Evolutionary conservation across 2,797 vertebrate species (phyloP).

Genomic region (Cynodonichthys magdalenae): DNA sequence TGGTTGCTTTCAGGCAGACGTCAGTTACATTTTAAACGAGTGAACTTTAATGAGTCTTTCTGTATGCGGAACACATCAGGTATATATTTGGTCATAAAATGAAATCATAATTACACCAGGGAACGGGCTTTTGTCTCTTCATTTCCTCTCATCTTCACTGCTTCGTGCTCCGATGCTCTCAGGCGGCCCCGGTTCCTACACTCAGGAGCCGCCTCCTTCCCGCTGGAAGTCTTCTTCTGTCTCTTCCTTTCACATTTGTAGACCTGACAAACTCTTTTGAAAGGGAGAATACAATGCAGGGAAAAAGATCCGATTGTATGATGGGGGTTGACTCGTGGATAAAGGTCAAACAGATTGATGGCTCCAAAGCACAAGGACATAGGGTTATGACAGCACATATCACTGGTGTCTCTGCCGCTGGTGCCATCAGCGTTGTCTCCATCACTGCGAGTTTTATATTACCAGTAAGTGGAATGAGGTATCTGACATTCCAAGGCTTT

Average conservation of each 20-base stretch:
- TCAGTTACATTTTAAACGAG: conserved; percentile 48
- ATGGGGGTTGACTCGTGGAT: conserved; percentile 38
- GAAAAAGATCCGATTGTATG: conserved; percentile 42
- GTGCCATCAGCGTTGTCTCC: conserved; percentile 54
- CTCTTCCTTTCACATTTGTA: conserved; percentile 3
- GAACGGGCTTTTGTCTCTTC: conserved; percentile 75
- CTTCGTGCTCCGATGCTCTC: conserved; percentile 64
- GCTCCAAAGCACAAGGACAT: conserved; percentile 55
- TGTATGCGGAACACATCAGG: conserved; percentile 68
- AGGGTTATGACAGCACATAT: conserved; percentile 72
- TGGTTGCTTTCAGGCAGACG: conserved; percentile 35
- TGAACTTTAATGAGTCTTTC: conserved; percentile 63
- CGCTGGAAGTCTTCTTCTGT: conserved; percentile 39
- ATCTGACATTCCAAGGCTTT: conserved; percentile 67
- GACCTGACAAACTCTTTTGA: conserved; percentile 37
- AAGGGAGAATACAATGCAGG: conserved; percentile 48
- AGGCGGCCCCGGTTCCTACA: conserved; percentile 59
- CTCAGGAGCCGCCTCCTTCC: conserved; percentile 38
- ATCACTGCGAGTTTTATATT: conserved; percentile 57
- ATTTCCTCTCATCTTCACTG: conserved; percentile 69
- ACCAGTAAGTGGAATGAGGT: conserved; percentile 60
- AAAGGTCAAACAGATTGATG: conserved; percentile 73
- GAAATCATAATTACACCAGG: conserved; percentile 77
- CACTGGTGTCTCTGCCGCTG: conserved; percentile 43
- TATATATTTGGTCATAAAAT: conserved; percentile 77